phyloP scores from a whole-genome alignment of 2,797 vertebrate genomes.

The Diceros bicornis region DNA sequence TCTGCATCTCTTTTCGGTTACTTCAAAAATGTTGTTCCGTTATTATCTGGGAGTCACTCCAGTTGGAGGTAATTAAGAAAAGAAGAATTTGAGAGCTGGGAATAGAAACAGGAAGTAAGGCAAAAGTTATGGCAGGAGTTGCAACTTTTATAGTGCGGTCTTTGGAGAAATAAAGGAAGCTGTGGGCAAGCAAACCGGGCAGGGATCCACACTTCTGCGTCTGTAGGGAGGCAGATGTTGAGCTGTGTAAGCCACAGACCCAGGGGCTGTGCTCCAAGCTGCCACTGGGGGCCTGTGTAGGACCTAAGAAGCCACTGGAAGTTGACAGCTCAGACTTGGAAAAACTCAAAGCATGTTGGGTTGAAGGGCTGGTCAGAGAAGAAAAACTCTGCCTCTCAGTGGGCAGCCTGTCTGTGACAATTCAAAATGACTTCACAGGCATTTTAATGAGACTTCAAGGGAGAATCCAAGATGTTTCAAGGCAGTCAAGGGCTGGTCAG shows the following conservation, averaged over 20 bases:
- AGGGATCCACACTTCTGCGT: neutral
- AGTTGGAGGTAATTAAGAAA: slow-evolving; percentile 5
- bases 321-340: neutral
- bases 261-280: neutral
- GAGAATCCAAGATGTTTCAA: neutral
- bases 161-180: neutral
- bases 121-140: neutral
- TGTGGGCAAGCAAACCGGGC: neutral
- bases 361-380: neutral
- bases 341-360: neutral
- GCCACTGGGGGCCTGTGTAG: neutral
- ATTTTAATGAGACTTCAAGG: slow-evolving; percentile 33
- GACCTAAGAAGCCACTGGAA: neutral
- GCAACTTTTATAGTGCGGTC: neutral
- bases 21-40: neutral
- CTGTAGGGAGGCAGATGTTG: neutral
- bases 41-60: neutral
- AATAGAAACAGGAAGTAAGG: neutral
- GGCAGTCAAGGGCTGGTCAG: neutral
- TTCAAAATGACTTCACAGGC: neutral
- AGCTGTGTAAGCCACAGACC: neutral
- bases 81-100: neutral
- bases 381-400: neutral
- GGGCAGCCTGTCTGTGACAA: neutral
- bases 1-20: slow-evolving; percentile 33